A percentile compares a stretch with the other conserved stretches of the same genome.
phyloP scores from a whole-genome alignment of 2,113 vertebrate genomes.

The Bathybates hornii region DNA sequence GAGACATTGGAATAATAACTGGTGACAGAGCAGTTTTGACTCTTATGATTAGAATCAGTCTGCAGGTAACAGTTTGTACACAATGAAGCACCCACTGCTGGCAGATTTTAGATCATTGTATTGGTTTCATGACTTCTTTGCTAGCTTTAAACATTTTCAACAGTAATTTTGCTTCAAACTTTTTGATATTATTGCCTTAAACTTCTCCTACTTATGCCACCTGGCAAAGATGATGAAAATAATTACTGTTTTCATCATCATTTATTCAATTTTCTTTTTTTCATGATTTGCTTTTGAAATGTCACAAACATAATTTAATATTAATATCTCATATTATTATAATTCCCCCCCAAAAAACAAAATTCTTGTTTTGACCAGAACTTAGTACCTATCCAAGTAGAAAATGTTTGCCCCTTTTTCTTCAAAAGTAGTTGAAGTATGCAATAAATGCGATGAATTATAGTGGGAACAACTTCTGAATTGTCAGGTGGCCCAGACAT shows the following conservation, averaged over 20 bases:
- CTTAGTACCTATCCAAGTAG: neutral
- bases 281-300: neutral
- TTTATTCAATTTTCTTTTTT: neutral
- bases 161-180: neutral
- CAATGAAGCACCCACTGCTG: neutral
- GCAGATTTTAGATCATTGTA: neutral
- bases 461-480: neutral
- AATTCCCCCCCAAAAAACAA: neutral
- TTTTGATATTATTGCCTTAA: neutral
- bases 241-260: neutral
- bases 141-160: neutral
- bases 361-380: neutral
- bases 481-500: neutral
- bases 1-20: neutral
- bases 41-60: neutral
- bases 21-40: neutral
- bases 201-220: neutral
- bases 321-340: neutral
- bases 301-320: neutral
- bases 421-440: neutral
- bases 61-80: neutral
- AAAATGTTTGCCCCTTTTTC: neutral
- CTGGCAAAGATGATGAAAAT: neutral
- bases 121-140: neutral
- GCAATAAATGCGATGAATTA: neutral